A percentile compares a stretch with the other conserved stretches of the same genome.
Evolutionary conservation across 2,113 vertebrate genomes (phyloP).

Genomic region (Petaurus breviceps): DNA sequence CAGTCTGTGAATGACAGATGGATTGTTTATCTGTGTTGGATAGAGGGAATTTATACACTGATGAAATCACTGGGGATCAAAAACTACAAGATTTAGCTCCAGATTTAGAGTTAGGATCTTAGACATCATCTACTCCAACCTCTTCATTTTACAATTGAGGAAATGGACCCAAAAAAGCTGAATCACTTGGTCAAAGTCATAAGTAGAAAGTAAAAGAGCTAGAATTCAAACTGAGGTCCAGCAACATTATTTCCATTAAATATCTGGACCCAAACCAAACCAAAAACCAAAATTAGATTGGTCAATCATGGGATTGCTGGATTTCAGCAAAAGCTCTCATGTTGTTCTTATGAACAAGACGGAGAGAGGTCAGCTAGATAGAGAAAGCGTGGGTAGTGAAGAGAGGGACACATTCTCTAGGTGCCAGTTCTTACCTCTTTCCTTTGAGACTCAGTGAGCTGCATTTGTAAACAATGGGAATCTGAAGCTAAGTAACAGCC

Average conservation of each 20-base stretch:
- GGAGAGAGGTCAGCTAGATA: neutral
- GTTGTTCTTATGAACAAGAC: neutral
- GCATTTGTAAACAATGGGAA: neutral
- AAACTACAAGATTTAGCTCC: neutral
- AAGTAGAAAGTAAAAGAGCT: neutral
- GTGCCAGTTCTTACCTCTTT: neutral
- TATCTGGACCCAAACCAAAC: neutral
- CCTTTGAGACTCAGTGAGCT: neutral
- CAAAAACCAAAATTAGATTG: neutral
- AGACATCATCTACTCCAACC: neutral
- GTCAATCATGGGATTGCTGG: neutral
- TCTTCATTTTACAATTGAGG: neutral
- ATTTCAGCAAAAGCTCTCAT: neutral
- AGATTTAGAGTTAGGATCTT: neutral
- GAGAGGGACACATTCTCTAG: neutral
- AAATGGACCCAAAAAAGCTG: neutral
- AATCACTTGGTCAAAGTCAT: neutral
- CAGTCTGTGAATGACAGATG: neutral
- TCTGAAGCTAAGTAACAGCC: neutral
- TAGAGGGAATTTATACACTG: neutral
- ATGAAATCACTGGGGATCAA: neutral
- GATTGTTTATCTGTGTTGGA: neutral
- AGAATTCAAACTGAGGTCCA: neutral
- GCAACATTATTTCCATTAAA: neutral
- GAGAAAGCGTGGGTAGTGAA: neutral